Percentiles rank a stretch among this genome's conserved stretches.
phyloP scores from a whole-genome alignment of 92 coral and sea anemone species.

The Anthopleura xanthogrammica region DNA sequence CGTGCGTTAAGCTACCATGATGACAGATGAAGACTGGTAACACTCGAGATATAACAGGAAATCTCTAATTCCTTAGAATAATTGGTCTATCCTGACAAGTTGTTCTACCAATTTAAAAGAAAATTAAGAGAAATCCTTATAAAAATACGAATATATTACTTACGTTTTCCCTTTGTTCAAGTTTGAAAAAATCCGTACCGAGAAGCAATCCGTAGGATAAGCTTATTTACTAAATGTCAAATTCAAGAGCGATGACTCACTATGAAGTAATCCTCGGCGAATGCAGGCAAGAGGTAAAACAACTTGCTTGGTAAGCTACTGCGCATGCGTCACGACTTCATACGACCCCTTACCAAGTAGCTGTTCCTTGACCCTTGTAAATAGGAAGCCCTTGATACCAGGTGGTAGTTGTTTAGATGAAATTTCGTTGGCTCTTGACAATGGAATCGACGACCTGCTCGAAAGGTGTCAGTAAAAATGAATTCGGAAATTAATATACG shows the following conservation, averaged over 20 bases:
- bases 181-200: slow-evolving; percentile 1
- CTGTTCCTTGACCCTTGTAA: slow-evolving; percentile 19
- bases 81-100: background rate
- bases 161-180: slow-evolving; percentile 27
- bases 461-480: background rate
- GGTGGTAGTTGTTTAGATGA: slow-evolving; percentile 13
- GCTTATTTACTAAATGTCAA: slow-evolving; percentile 43
- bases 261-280: slow-evolving; percentile 47
- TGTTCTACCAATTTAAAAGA: background rate
- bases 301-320: slow-evolving; percentile 3
- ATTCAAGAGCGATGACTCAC: slow-evolving; percentile 42
- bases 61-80: background rate
- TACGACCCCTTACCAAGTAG: background rate
- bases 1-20: background rate
- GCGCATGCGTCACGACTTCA: slow-evolving; percentile 27
- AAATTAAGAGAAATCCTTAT: background rate
- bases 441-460: background rate
- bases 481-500: background rate
- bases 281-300: background rate
- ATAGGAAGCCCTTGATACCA: background rate
- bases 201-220: background rate
- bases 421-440: background rate
- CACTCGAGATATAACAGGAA: background rate
- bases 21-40: background rate
- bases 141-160: background rate